Conservation (phyloP, 2,113 vertebrate species). For the Rhinolophus ferrumequinum region DNA sequence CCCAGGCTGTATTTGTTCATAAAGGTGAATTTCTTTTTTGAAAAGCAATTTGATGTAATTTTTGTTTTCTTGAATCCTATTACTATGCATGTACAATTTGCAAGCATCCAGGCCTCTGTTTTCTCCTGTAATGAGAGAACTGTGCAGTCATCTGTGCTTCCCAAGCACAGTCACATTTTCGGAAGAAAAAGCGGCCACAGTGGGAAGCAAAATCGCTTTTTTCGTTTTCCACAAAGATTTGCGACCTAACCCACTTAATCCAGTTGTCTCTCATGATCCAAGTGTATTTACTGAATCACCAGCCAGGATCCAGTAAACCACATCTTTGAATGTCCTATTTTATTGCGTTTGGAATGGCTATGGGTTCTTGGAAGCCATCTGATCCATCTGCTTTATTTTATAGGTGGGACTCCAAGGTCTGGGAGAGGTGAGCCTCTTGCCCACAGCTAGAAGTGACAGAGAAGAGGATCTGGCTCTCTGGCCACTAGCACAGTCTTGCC, state of each 20-base stretch:
- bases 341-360: neutral
- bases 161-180: neutral
- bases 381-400: neutral
- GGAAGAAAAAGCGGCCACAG: neutral
- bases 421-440: neutral
- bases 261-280: neutral
- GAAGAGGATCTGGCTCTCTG: neutral
- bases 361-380: neutral
- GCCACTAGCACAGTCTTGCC: neutral
- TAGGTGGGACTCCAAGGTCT: neutral
- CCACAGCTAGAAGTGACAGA: neutral
- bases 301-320: neutral
- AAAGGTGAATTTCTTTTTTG: conserved; percentile 75
- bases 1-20: conserved; percentile 59
- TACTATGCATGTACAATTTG: conserved; percentile 32
- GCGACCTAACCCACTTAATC: neutral
- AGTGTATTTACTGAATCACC: neutral
- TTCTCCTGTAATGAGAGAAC: conserved; percentile 14
- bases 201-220: neutral
- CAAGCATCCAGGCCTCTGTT: conserved; percentile 39
- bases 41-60: conserved; percentile 70
- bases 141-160: neutral
- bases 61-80: conserved; percentile 65
- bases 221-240: neutral
- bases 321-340: neutral